Evolutionary conservation across 2,797 vertebrate species (phyloP).

Genomic region (Xenops minutus): DNA sequence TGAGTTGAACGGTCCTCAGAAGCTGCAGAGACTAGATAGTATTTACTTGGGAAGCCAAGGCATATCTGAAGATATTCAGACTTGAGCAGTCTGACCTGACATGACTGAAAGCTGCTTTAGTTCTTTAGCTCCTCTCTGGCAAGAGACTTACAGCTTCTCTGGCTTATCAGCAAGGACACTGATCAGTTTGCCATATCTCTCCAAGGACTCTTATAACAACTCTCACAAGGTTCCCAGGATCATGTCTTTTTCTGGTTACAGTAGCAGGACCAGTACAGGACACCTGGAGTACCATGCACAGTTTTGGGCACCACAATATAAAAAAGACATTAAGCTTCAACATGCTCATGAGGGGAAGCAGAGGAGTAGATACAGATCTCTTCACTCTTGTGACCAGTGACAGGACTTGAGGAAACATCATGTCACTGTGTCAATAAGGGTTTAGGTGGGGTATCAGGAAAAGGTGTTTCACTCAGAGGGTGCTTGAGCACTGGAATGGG

Average conservation of each 20-base stretch:
- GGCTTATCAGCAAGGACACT: not conserved
- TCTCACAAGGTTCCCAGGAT: not conserved
- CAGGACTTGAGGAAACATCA: not conserved
- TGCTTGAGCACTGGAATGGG: not conserved
- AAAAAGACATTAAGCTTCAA: not conserved
- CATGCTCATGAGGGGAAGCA: not conserved
- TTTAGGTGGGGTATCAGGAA: not conserved
- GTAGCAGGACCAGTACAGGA: not conserved
- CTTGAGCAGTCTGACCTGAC: not conserved
- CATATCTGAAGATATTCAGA: not conserved
- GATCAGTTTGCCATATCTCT: not conserved
- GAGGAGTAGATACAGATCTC: not conserved
- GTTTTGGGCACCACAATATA: not conserved
- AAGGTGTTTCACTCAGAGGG: not conserved
- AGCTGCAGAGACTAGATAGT: not conserved
- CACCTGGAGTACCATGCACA: not conserved
- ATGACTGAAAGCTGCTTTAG: not conserved
- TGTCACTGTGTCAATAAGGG: not conserved
- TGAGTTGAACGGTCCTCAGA: not conserved
- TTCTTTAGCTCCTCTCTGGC: not conserved
- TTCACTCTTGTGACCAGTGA: not conserved
- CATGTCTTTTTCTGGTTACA: not conserved
- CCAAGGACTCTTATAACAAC: not conserved
- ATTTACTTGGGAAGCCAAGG: slow-evolving; percentile 22
- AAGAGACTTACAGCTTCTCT: not conserved